Percentiles rank a stretch among this genome's conserved stretches.
Evolutionary conservation across 2,113 vertebrate genomes (phyloP).

Genomic region (Phalacrocorax aristotelis): DNA sequence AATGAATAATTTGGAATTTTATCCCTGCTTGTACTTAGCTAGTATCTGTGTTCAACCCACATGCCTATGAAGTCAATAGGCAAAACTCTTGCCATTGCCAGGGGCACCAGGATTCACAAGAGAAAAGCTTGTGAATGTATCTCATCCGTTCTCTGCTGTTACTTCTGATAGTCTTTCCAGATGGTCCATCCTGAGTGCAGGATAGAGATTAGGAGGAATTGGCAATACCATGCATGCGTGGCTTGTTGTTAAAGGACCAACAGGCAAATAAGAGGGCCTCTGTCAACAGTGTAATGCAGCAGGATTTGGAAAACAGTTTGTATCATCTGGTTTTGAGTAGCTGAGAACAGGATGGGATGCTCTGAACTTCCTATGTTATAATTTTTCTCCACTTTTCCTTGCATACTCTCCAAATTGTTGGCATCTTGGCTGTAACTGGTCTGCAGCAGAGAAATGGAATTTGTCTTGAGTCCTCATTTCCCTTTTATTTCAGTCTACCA

Average conservation of each 20-base stretch:
- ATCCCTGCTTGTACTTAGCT: background rate
- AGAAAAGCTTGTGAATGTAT: background rate
- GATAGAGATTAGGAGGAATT: background rate
- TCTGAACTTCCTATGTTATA: background rate
- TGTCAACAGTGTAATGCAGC: background rate
- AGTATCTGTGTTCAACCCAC: background rate
- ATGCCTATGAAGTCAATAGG: background rate
- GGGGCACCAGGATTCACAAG: background rate
- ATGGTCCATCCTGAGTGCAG: background rate
- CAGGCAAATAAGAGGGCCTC: background rate
- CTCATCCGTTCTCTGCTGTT: background rate
- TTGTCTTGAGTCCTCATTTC: background rate
- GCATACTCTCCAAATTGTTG: background rate
- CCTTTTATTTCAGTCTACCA: background rate
- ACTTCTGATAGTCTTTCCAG: background rate
- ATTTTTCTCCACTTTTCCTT: background rate
- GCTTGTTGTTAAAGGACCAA: background rate
- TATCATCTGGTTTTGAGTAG: background rate
- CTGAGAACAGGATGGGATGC: background rate
- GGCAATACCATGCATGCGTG: fast-evolving
- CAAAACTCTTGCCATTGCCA: background rate
- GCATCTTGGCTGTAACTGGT: background rate
- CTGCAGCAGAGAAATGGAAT: background rate
- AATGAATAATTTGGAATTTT: background rate
- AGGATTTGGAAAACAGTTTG: background rate